These are phyloP conservation scores for Yponomeuta malinellus DNA, from an alignment of 2,888 invertebrate species.

Conservation along the genomic window DNA sequence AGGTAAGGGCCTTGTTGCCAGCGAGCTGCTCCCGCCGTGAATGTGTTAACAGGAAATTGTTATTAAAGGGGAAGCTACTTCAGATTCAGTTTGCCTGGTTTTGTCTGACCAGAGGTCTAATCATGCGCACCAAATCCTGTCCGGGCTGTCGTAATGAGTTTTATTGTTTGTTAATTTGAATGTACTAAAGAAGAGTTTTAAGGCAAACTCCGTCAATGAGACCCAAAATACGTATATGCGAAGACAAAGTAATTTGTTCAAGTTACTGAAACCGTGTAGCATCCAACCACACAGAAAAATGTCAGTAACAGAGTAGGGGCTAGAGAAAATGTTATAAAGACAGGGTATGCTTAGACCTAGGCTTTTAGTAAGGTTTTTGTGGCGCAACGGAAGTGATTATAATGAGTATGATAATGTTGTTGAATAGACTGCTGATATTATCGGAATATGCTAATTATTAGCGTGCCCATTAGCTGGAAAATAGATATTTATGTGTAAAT, in stretches of 20 bases:
- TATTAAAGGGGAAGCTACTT: not conserved
- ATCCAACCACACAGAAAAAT: no score
- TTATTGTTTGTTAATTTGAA: no score
- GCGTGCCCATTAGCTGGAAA: not conserved
- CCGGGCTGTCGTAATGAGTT: no score
- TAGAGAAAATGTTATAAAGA: not conserved
- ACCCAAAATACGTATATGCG: no score
- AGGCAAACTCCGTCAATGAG: no score
- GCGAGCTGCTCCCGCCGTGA: not conserved
- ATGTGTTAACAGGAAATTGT: conserved; percentile 10
- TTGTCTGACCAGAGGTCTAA: not conserved
- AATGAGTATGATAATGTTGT: not conserved
- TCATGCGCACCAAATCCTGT: no score
- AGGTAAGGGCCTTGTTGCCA: conserved; percentile 2
- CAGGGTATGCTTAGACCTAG: not conserved
- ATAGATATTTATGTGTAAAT: not conserved
- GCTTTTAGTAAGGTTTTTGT: not conserved
- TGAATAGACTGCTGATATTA: not conserved
- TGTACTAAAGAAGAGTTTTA: no score
- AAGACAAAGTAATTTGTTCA: no score
- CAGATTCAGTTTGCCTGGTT: not conserved
- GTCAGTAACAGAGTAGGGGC: not conserved
- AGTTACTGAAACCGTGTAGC: no score
- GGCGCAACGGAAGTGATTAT: not conserved
- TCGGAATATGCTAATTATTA: not conserved